phyloP scores from a whole-genome alignment of 1,140 invertebrate genomes.

The Lepidurus arcticus region DNA sequence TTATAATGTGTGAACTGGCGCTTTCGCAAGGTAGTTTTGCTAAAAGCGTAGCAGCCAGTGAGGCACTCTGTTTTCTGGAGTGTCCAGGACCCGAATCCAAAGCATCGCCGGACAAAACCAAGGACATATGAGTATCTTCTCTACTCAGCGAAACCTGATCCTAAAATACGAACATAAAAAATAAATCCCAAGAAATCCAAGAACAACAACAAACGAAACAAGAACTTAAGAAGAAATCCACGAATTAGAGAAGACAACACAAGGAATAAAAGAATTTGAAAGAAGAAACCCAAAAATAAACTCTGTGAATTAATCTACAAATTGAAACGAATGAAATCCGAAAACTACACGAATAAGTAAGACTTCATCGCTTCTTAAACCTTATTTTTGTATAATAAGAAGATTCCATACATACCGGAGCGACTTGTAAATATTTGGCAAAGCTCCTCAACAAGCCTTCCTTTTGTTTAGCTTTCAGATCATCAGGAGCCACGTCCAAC shows the following conservation, averaged over 20 bases:
- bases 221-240: not conserved
- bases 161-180: not conserved
- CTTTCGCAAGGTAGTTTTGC: not conserved
- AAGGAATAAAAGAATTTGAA: not conserved
- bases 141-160: slow-evolving; percentile 9
- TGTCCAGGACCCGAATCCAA: not conserved
- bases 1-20: not conserved
- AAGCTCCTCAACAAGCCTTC: not conserved
- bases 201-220: not conserved
- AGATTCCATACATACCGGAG: not conserved
- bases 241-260: not conserved
- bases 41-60: not conserved
- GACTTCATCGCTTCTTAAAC: too few species aligned
- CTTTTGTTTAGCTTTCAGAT: not conserved
- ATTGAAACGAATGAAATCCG: too few species aligned
- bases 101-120: slow-evolving; percentile 15
- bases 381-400: too few species aligned
- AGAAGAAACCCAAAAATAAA: not conserved
- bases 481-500: not conserved
- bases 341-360: too few species aligned
- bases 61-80: not conserved
- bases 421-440: not conserved
- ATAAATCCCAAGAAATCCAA: not conserved
- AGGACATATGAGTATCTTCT: slow-evolving; percentile 5
- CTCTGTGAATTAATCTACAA: too few species aligned